Percentiles rank a stretch among this genome's conserved stretches.
Evolutionary conservation across 2,113 vertebrate genomes (phyloP).

Genomic region (Ophiodon elongatus): DNA sequence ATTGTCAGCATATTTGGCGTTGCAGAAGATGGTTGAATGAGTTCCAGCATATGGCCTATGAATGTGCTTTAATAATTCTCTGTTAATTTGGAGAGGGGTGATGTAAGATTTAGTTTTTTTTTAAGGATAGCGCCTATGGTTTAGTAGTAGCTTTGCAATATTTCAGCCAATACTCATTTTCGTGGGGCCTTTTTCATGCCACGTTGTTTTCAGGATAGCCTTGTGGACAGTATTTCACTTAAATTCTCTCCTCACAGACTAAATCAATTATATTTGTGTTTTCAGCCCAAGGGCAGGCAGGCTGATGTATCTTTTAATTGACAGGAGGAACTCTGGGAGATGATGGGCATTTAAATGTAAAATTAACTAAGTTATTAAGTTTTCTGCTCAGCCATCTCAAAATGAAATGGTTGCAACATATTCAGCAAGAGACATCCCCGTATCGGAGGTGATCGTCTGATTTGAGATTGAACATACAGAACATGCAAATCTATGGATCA

Average conservation of each 20-base stretch:
- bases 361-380: conserved; percentile 24
- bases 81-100: conserved; percentile 4
- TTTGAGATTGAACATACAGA: not conserved
- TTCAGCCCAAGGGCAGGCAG: conserved; percentile 35
- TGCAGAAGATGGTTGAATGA: not conserved
- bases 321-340: conserved; percentile 41
- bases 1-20: not conserved
- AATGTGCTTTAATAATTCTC: not conserved
- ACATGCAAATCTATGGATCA: not conserved
- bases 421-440: not conserved
- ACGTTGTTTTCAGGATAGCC: not conserved
- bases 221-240: not conserved
- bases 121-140: not conserved
- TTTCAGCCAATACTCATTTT: not conserved
- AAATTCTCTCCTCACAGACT: not conserved
- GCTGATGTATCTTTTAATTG: conserved; percentile 34
- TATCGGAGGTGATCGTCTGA: not conserved
- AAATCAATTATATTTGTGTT: conserved; percentile 36
- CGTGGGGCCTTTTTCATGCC: not conserved
- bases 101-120: not conserved
- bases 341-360: conserved; percentile 58
- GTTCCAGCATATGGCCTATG: conserved; percentile 12
- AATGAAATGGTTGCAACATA: conserved; percentile 30
- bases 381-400: conserved; percentile 2
- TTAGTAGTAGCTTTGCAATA: not conserved